These are phyloP conservation scores for Cheilosia soror DNA, from an alignment of 2,888 invertebrate species.

Conservation along the genomic window DNA sequence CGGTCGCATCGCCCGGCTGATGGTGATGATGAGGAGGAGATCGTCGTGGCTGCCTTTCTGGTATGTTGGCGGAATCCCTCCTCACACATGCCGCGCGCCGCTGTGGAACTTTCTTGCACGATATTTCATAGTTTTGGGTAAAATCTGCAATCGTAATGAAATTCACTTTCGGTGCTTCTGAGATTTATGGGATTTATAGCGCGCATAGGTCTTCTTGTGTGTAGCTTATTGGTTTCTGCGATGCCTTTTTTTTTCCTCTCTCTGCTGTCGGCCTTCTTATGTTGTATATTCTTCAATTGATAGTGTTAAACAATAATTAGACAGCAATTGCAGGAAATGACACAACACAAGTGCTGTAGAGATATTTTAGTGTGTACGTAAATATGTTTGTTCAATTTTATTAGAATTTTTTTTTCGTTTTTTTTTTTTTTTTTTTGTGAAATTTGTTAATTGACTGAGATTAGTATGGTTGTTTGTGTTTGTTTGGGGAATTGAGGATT, in stretches of 20 bases:
- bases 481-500: background rate
- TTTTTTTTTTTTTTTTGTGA: background rate
- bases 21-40: background rate
- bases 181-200: constrained; percentile 38
- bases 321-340: constrained; percentile 65
- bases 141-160: constrained; percentile 43
- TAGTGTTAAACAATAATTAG: constrained; percentile 60
- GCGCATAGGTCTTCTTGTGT: constrained; percentile 1
- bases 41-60: constrained; percentile 1
- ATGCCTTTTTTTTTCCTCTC: background rate
- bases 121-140: constrained; percentile 46
- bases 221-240: background rate
- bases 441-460: constrained; percentile 25
- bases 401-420: no score
- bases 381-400: no score
- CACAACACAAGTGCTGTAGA: constrained; percentile 32
- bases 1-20: background rate
- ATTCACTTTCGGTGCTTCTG: constrained; percentile 35
- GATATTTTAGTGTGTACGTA: constrained; percentile 11
- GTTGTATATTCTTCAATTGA: constrained; percentile 33
- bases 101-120: background rate
- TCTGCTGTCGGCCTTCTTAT: background rate
- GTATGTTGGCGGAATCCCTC: background rate
- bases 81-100: background rate
- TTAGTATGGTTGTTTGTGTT: background rate